Base-by-base conservation (phyloP, 1,140 invertebrate genomes). In the Globodera rostochiensis region DNA sequence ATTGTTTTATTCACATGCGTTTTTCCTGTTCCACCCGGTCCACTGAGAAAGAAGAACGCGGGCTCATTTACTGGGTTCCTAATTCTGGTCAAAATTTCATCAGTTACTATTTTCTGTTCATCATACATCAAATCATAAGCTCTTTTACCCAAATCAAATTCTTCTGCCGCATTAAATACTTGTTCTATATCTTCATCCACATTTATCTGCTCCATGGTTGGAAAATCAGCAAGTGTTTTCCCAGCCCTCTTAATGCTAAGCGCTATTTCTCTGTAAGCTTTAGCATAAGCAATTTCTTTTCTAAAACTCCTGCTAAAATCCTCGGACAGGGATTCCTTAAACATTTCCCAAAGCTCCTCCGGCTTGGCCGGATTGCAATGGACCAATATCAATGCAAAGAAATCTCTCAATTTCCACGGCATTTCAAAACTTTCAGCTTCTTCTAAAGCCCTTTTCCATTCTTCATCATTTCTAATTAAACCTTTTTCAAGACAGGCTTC, bases 181-280 rank as follows among this genome's bases (percentile, higher is more conserved):
- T 71, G 7, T 71, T 71, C 2, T n/a, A 46, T 13, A 71, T 71
- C 13, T 71, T 36, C 46, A 13, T 71, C 69, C 1, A 71, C 4
- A 71, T 9, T 46, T 4, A 71, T 71, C 46, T 71, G 69, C 5
- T 71, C 69, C 69, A 71, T 71, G 46, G 69, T 71, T 36, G 69
- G 69, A 71, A 71, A 71, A 71, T 71, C 69, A 13, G 7, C 13
- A 13, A 71, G 69, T 13, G 25, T 25, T 71, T 71, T 71, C 13
- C 69, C 69, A 36, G 69, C 69, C 46, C 5, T 8, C 46, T 8
- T 36, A 71, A 71, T 46, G 7, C 69, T 71, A 36, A 36, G 7
- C 7, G 69, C 69, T 3, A 71, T 46, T 36, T 71, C 69, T 13
- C 25, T 71, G 13, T 46, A 36, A 8, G 25, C 46, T 71, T 36